Evolutionary conservation across 2,888 invertebrate species (phyloP).

Genomic region (Microctonus brassicae): DNA sequence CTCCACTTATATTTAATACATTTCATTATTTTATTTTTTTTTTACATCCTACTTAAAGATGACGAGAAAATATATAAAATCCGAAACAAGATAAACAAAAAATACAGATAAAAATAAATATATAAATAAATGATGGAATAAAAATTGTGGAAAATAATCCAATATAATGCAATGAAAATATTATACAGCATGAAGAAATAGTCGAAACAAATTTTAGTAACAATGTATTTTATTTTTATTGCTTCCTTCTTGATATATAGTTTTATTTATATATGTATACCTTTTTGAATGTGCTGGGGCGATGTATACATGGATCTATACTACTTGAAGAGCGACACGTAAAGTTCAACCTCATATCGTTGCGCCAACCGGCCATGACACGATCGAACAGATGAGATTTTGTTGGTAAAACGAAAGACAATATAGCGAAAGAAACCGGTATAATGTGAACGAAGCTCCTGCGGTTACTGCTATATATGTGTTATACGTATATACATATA

Average conservation of each 20-base stretch:
- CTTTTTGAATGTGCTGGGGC: neutral
- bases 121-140: too few species aligned
- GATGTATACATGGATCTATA: neutral
- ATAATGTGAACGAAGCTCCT: neutral
- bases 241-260: neutral
- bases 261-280: neutral
- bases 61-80: too few species aligned
- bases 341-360: neutral
- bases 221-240: too few species aligned
- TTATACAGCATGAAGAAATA: too few species aligned
- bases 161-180: too few species aligned
- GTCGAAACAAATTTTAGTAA: too few species aligned
- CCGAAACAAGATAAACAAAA: too few species aligned
- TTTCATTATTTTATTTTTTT: neutral
- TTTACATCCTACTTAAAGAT: neutral
- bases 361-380: slow-evolving; percentile 21
- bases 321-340: neutral
- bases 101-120: too few species aligned
- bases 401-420: neutral
- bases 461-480: neutral
- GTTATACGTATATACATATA: too few species aligned
- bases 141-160: too few species aligned
- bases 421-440: neutral
- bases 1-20: neutral
- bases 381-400: slow-evolving; percentile 22